A percentile compares a stretch with the other conserved stretches of the same genome.
phyloP scores from a whole-genome alignment of 2,113 vertebrate genomes.

The Dromiciops gliroides region DNA sequence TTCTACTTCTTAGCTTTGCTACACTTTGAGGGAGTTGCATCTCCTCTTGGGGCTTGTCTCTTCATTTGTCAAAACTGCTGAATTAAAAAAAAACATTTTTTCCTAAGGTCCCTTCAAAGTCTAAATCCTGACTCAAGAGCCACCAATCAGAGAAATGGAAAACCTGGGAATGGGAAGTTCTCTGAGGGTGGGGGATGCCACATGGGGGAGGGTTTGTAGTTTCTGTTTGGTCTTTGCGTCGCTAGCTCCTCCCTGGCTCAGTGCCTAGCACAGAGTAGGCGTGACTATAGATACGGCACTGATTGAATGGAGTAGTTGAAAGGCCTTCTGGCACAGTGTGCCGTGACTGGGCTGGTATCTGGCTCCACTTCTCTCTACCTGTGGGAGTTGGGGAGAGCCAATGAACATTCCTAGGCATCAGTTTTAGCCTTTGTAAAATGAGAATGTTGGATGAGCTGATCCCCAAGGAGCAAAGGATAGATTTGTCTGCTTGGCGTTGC shows the following conservation, averaged over 20 bases:
- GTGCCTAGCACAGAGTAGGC: neutral
- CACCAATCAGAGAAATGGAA: neutral
- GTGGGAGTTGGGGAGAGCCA: neutral
- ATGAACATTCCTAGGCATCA: neutral
- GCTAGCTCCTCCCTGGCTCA: neutral
- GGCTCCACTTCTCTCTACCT: neutral
- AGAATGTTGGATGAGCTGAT: neutral
- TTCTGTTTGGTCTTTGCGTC: neutral
- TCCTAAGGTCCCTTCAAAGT: neutral
- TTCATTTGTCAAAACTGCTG: neutral
- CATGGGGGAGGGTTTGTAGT: neutral
- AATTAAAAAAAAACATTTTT: neutral
- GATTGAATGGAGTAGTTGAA: neutral
- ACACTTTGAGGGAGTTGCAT: neutral
- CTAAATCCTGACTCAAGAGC: neutral
- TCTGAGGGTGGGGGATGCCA: too few species aligned
- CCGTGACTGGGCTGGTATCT: neutral
- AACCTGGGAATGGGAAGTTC: neutral
- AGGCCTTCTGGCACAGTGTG: neutral
- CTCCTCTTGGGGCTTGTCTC: neutral
- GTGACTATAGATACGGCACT: neutral
- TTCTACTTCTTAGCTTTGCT: neutral
- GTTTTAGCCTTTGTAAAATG: neutral
- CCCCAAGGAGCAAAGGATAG: conserved; percentile 31
- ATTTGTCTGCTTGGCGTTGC: conserved; percentile 46